Percentiles rank a stretch among this genome's conserved stretches.
Evolutionary conservation across 2,888 invertebrate species (phyloP).

Genomic region (Tenthredo amoena): DNA sequence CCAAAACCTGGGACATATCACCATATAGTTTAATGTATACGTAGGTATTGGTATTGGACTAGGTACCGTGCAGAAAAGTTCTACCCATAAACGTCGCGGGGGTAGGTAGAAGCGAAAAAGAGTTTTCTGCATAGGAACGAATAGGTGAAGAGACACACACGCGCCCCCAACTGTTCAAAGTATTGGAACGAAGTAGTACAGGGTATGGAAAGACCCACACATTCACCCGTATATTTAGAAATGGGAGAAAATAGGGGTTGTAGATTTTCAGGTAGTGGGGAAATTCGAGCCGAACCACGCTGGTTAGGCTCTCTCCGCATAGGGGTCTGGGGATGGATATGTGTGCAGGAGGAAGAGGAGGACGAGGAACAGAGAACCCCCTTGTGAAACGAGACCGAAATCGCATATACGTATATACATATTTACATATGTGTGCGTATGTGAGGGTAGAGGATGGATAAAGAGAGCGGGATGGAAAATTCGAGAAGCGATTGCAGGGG

Average conservation of each 20-base stretch:
- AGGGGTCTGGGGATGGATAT: conserved; percentile 57
- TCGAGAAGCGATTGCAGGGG: conserved; percentile 63
- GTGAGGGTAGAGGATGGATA: conserved; percentile 61
- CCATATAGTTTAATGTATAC: too few species aligned
- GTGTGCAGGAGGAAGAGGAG: not conserved
- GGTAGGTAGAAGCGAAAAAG: not conserved
- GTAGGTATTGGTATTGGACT: too few species aligned
- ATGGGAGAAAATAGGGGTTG: conserved; percentile 22
- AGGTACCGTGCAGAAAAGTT: not conserved
- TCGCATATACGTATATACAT: not conserved
- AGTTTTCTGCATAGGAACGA: not conserved
- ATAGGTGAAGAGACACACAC: not conserved
- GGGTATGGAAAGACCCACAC: not conserved
- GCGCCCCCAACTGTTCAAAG: not conserved
- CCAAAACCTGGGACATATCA: conserved; percentile 54
- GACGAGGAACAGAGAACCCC: not conserved
- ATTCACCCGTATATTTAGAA: not conserved
- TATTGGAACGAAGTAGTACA: not conserved
- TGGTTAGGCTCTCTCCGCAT: not conserved
- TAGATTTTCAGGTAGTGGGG: conserved; percentile 26
- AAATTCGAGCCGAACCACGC: not conserved
- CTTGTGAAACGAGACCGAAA: not conserved
- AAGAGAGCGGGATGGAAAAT: conserved; percentile 77
- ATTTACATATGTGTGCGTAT: not conserved
- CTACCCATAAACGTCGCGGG: conserved; percentile 9